phyloP scores from a whole-genome alignment of 1,140 invertebrate species.

The Adelges cooleyi region DNA sequence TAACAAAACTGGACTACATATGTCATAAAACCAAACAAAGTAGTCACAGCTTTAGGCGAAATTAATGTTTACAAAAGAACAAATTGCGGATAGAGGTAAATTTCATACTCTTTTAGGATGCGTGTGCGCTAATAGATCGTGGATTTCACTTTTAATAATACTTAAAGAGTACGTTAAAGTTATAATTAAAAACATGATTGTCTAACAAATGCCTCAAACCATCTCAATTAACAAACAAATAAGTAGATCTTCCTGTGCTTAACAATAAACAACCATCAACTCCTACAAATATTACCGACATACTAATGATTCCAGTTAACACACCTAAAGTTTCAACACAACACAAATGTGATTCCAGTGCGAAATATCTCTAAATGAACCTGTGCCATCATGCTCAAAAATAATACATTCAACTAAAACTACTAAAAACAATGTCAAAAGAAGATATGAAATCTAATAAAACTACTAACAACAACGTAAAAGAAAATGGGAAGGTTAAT shows the following conservation, averaged over 20 bases:
- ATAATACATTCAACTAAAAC: background rate
- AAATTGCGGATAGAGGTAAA: background rate
- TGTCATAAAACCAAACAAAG: background rate
- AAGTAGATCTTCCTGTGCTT: background rate
- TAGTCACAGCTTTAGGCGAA: background rate
- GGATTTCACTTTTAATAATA: background rate
- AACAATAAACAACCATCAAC: background rate
- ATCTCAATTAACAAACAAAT: constrained; percentile 31
- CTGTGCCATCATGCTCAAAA: background rate
- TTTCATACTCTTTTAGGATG: background rate
- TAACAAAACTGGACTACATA: background rate
- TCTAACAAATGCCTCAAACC: background rate
- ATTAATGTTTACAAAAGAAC: background rate
- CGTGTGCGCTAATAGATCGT: background rate
- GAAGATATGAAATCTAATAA: too few species aligned
- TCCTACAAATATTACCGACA: background rate
- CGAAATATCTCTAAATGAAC: background rate
- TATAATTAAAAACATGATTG: background rate
- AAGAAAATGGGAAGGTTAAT: too few species aligned
- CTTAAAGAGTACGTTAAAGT: background rate
- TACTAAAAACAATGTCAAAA: background rate
- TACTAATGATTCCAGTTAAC: background rate
- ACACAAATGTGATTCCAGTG: background rate
- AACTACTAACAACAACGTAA: too few species aligned
- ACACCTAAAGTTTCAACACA: background rate